phyloP scores from a whole-genome alignment of 2,113 vertebrate genomes.

The Colinus virginianus region DNA sequence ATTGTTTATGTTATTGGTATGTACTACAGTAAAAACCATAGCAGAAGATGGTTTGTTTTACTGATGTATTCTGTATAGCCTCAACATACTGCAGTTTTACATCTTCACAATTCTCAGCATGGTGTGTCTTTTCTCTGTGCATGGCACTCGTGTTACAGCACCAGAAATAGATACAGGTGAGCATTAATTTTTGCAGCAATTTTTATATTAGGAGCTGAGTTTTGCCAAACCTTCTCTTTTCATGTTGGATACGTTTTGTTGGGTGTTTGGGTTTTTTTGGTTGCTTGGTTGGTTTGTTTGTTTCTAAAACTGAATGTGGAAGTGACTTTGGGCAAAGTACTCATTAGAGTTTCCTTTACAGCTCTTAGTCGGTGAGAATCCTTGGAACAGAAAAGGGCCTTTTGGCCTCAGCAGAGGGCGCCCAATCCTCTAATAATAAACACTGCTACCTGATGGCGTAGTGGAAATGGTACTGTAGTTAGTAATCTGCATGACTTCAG shows the following conservation, averaged over 20 bases:
- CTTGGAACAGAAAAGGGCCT: background rate
- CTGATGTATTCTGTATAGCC: fast-evolving
- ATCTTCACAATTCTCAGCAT: background rate
- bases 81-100: background rate
- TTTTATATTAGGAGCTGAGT: background rate
- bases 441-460: background rate
- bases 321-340: background rate
- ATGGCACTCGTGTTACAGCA: background rate
- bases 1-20: background rate
- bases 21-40: background rate
- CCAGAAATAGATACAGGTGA: background rate
- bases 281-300: no score
- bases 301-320: background rate
- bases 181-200: background rate
- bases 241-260: background rate
- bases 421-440: background rate
- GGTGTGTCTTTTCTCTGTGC: background rate
- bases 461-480: background rate
- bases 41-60: background rate
- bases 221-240: background rate
- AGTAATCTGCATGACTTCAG: background rate
- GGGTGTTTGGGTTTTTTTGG: background rate
- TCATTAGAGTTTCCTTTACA: background rate
- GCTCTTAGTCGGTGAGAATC: background rate
- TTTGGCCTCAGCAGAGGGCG: slow-evolving; percentile 63